Evolutionary conservation across 2,113 vertebrate species (phyloP), one percentile per base, ranked within the genome.

Genomic region (Cyanistes caeruleus): DNA sequence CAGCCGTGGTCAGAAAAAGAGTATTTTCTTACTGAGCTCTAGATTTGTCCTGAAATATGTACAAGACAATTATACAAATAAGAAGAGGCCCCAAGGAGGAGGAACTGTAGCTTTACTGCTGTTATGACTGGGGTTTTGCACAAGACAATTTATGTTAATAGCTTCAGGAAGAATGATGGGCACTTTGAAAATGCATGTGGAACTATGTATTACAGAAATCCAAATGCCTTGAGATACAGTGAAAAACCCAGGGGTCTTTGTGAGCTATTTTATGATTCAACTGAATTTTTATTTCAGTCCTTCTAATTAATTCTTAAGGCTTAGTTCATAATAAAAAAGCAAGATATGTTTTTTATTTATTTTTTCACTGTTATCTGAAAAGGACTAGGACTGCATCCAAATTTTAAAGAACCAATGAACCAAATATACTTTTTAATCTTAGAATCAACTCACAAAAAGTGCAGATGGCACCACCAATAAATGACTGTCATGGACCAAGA

Each of bases 401-500:
- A 95, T 96, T 96, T 96, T 96, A 89, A 93, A 96, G 84, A 95
- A 98, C 95, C 91, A 89, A 96, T 95, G 96, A 97, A 97, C 77
- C 88, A 67, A 84, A 96, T 96, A 95, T 81, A 94, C 43, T 90
- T 97, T 96, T 97, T 96, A 72, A 87, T 95, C 95, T 97, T 93
- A 95, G 58, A 98, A 97, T 97, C 96, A 94, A 97, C 95, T 97
- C 92, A 97, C 77, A 97, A 96, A 98, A 97, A 97, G 97, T 98
- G 91, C 98, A 98, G 98, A 98, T 98, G 98, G 97, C 92, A 98
- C 58, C 96, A 97, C 97, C 98, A 98, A 98, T 96, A 98, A 98
- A 97, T 98, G 98, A 98, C 97, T 98, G 98, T 97, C 96, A 97
- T 95, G 94, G 96, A 97, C 97, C 95, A 97, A 90, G 97, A 97